Evolutionary conservation across 2,797 vertebrate species (phyloP).

Genomic region (Pseudochromis fuscus): DNA sequence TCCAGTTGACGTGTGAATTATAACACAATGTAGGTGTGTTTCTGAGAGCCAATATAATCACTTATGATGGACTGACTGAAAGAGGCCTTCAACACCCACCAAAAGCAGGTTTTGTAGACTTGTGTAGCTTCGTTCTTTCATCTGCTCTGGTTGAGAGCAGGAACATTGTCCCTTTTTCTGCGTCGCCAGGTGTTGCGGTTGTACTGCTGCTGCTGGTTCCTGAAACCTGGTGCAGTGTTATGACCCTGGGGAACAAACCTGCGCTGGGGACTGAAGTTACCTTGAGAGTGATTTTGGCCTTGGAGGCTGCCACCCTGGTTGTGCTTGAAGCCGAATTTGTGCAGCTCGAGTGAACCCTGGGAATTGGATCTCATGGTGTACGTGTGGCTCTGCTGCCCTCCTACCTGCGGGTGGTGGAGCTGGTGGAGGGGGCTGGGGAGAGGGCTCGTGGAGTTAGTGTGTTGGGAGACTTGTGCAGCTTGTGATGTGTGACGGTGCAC

Average conservation of each 20-base stretch:
- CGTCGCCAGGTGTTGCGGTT: slow-evolving; percentile 89
- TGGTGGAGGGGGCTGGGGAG: slow-evolving; percentile 79
- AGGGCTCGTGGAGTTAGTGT: slow-evolving; percentile 72
- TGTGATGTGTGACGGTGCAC: slow-evolving; percentile 78
- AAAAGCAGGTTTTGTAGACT: not conserved
- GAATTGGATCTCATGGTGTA: slow-evolving; percentile 74
- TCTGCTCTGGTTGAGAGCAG: slow-evolving; percentile 91
- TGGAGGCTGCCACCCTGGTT: slow-evolving; percentile 62
- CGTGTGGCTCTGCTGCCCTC: slow-evolving; percentile 75
- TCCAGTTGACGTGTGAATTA: slow-evolving; percentile 25
- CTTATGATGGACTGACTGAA: not conserved
- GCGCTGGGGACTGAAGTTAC: slow-evolving; percentile 70
- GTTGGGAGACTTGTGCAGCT: slow-evolving; percentile 62
- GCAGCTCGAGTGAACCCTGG: slow-evolving; percentile 75
- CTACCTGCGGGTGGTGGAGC: slow-evolving; percentile 79
- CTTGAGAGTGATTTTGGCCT: slow-evolving; percentile 56
- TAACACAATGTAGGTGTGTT: not conserved
- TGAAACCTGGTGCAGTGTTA: slow-evolving; percentile 77
- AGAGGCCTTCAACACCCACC: slow-evolving; percentile 16
- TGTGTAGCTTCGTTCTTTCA: slow-evolving; percentile 55
- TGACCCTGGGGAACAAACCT: slow-evolving; percentile 71
- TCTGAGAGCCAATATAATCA: slow-evolving; percentile 6
- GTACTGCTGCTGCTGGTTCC: slow-evolving; percentile 91
- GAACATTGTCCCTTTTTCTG: slow-evolving; percentile 86
- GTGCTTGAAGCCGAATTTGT: slow-evolving; percentile 80